phyloP scores from a whole-genome alignment of 2,113 vertebrate genomes.

The Tenrec ecaudatus region DNA sequence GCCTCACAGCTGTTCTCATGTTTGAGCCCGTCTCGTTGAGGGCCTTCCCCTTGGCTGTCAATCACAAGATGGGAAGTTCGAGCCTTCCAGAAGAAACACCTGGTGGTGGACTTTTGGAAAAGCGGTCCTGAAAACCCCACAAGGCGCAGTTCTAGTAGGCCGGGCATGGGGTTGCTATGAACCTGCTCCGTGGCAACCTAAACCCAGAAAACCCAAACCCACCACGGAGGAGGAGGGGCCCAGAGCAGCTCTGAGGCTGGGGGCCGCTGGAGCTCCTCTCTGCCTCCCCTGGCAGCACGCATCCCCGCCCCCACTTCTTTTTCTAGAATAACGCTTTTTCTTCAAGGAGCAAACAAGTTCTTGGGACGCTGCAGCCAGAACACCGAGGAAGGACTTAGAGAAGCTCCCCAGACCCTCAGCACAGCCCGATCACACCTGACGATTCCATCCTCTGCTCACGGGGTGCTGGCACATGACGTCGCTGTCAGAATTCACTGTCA shows the following conservation, averaged over 20 bases:
- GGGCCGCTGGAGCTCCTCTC: too few relatives aligned
- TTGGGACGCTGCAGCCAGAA: background rate
- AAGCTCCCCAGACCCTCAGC: background rate
- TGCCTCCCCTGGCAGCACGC: too few relatives aligned
- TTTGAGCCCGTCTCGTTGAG: too few relatives aligned
- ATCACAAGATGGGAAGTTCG: too few relatives aligned
- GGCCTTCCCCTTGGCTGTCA: too few relatives aligned
- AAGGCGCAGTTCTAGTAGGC: background rate
- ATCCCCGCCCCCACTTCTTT: too few relatives aligned
- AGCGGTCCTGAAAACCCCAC: background rate
- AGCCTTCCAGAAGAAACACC: background rate
- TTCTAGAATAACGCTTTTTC: conserved; percentile 29
- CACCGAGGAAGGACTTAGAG: background rate
- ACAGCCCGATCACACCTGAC: background rate
- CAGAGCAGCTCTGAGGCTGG: background rate
- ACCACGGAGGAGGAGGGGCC: background rate
- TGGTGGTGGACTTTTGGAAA: background rate
- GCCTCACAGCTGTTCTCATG: too few relatives aligned
- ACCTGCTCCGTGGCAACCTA: background rate
- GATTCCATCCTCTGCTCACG: conserved; percentile 23
- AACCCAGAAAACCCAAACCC: background rate
- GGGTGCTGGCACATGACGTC: conserved; percentile 13
- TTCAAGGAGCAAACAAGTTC: conserved; percentile 20
- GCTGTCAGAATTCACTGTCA: conserved; percentile 46
- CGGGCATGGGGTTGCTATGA: background rate